Percentiles rank a stretch among this genome's conserved stretches.
phyloP scores from a whole-genome alignment of 2,113 vertebrate species.

The Climacteris rufus region DNA sequence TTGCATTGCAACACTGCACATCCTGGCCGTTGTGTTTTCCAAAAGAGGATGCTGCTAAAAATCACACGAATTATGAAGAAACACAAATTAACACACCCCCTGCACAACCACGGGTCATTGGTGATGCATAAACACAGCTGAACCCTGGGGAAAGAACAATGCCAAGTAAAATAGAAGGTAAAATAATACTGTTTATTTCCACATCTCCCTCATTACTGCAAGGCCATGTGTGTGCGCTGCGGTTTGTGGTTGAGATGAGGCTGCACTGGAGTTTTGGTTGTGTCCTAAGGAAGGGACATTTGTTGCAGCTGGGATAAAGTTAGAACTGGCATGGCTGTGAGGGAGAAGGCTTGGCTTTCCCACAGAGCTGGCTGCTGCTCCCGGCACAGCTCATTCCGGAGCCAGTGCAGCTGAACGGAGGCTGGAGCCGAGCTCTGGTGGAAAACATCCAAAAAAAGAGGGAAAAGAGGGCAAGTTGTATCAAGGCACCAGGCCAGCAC shows the following conservation, averaged over 20 bases:
- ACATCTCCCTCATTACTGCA: neutral
- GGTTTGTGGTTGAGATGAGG: neutral
- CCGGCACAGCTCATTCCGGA: neutral
- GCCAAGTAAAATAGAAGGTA: neutral
- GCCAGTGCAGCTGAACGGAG: accelerated
- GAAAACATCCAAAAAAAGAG: neutral
- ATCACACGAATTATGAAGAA: slow-evolving; percentile 15
- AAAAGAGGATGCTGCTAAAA: slow-evolving; percentile 42
- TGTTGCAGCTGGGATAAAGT: neutral
- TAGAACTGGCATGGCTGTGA: neutral
- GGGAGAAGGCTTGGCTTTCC: neutral
- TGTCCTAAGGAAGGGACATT: neutral
- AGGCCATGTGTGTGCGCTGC: neutral
- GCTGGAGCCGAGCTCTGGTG: neutral
- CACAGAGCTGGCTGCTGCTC: neutral
- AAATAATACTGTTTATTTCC: neutral
- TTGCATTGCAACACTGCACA: neutral
- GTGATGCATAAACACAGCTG: neutral
- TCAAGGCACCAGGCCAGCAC: neutral
- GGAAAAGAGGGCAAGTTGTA: neutral
- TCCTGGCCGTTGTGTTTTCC: neutral
- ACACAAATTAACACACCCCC: neutral
- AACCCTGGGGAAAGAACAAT: neutral
- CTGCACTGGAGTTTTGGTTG: neutral
- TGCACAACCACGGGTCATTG: neutral